Conservation (phyloP, 2,113 vertebrate species). For the Tachycineta bicolor region DNA sequence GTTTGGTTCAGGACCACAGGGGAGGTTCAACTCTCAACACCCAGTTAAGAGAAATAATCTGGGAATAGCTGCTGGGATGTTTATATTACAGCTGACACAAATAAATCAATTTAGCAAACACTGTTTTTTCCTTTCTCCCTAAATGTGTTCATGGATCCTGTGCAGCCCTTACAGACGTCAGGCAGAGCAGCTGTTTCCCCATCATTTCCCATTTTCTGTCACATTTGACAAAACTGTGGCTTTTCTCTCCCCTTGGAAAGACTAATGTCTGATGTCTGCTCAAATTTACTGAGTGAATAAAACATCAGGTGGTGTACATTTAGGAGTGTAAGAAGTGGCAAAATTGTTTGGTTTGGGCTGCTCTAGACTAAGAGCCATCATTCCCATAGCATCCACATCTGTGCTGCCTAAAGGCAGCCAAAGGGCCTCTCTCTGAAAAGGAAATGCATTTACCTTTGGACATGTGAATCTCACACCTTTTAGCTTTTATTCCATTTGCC, state of each 20-base stretch:
- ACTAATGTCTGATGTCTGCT: background rate
- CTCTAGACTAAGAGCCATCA: background rate
- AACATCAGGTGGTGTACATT: background rate
- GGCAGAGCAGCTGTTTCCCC: background rate
- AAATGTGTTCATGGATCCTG: background rate
- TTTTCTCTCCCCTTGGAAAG: background rate
- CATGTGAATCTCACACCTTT: background rate
- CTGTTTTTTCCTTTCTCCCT: background rate
- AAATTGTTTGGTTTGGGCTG: background rate
- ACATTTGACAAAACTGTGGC: background rate
- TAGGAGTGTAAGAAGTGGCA: background rate
- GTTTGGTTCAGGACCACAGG: background rate
- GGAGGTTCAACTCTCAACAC: background rate
- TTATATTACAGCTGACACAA: background rate
- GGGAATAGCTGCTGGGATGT: background rate
- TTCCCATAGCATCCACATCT: background rate
- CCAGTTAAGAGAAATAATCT: background rate
- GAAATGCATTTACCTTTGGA: background rate
- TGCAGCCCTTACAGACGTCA: background rate
- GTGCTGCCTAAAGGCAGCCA: background rate
- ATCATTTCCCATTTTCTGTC: slow-evolving; percentile 8
- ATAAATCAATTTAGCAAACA: slow-evolving; percentile 5
- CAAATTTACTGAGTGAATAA: background rate
- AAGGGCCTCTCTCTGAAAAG: background rate
- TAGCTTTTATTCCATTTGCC: background rate